A percentile compares a stretch with the other conserved stretches of the same genome.
Conservation (phyloP, 2,113 vertebrate genomes). For the Ictalurus punctatus region DNA sequence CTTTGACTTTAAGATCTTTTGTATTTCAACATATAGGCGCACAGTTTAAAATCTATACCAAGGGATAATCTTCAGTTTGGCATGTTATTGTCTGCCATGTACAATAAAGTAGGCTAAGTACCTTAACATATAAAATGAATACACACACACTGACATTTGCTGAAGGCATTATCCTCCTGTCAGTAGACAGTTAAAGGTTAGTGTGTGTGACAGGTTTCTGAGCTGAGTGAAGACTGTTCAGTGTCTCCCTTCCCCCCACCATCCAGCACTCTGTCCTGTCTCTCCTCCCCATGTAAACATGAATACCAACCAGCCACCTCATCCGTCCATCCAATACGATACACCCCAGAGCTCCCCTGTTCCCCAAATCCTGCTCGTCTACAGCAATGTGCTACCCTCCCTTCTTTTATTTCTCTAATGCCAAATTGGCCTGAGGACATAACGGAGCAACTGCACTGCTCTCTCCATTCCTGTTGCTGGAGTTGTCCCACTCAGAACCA, state of each 20-base stretch:
- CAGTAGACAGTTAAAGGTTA: slow-evolving; percentile 23
- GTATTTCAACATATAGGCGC: neutral
- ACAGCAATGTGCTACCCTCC: neutral
- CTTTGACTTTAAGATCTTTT: neutral
- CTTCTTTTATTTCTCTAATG: neutral
- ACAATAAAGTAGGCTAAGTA: neutral
- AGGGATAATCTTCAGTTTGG: neutral
- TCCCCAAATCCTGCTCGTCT: slow-evolving; percentile 1
- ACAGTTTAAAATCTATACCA: neutral
- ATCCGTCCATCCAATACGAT: slow-evolving; percentile 10
- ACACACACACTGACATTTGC: neutral
- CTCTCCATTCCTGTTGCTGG: neutral
- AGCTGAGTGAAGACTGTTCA: slow-evolving; percentile 24
- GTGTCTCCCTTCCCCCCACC: slow-evolving; percentile 35
- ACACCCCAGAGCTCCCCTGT: neutral
- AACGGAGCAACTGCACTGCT: slow-evolving; percentile 1
- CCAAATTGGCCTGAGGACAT: neutral
- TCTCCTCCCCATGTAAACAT: slow-evolving; percentile 35
- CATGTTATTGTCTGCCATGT: neutral
- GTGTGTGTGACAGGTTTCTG: slow-evolving; percentile 20
- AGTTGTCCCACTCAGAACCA: neutral
- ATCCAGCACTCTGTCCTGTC: slow-evolving; percentile 8
- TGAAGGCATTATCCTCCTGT: slow-evolving; percentile 11
- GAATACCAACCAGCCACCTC: slow-evolving; percentile 10
- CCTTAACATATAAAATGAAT: neutral